Base-by-base conservation (phyloP, 2,797 vertebrate species). In the Rhinophrynus dorsalis region DNA sequence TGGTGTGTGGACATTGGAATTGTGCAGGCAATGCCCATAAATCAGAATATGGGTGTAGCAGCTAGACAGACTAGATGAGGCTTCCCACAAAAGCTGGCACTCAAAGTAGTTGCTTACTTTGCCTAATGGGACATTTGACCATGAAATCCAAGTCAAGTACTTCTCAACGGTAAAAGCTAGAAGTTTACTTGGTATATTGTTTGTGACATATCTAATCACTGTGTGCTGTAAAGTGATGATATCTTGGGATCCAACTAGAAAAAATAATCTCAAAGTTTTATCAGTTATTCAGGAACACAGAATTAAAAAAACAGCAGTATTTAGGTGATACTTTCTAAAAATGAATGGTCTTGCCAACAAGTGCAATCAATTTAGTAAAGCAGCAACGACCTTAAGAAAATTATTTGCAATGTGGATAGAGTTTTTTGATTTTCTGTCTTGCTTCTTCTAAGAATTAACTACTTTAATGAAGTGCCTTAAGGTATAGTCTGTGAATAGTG, bases 361-460 rank as follows among this genome's bases (percentile, higher is more conserved):
- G 57, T 9, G 75, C 11, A 58, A 67, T 1, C 15, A 56, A 45
- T 1, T 23, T 66, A 17, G 11, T 20, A 17, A 8, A 6, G 15
- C 30, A 64, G 32, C 26, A 54, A 18, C 45, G 63, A 10, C 5
- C 9, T 65, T 50, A 33, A 51, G 30, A 5, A 65, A 23, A 47
- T 15, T n/a, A 10, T 64, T 9, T 26, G 15, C 12, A 18, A 4
- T 1, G 3, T 29, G 33, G 15, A 21, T 30, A 33, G 73, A 78
- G 75, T 52, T 63, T 2, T 11, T 24, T 45, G 57, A 67, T 74
- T 73, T 61, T 51, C 32, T 26, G 23, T 4, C 7, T 56, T 71
- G 58, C 21, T 35, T 51, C 2, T 77, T 30, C 26, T 67, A 20
- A 40, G 40, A 8, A 42, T 10, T 59, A 72, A 40, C 50, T 58